Conservation (phyloP, 2,113 vertebrate species). For the Dasypus novemcinctus region DNA sequence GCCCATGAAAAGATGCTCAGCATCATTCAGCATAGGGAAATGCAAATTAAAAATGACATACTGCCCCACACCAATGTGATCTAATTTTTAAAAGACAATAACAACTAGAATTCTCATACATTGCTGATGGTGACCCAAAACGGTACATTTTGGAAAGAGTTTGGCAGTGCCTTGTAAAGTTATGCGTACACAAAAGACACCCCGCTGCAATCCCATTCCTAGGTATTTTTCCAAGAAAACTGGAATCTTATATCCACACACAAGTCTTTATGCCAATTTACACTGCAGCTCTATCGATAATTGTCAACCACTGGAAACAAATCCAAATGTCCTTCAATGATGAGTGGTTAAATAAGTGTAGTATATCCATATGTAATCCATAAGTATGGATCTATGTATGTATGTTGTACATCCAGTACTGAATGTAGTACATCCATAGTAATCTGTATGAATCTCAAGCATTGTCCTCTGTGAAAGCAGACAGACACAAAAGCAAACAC, state of each 20-base stretch:
- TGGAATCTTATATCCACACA: background rate
- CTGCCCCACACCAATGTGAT: background rate
- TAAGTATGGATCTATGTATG: too few relatives aligned
- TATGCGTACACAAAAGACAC: background rate
- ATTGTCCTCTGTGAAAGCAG: background rate
- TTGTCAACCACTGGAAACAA: background rate
- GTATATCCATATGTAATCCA: too few relatives aligned
- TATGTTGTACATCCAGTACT: too few relatives aligned
- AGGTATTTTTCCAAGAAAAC: background rate
- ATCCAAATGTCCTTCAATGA: background rate
- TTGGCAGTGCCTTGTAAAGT: background rate
- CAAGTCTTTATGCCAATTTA: background rate
- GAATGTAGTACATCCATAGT: background rate
- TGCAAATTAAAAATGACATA: background rate
- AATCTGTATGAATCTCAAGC: background rate
- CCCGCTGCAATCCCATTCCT: background rate
- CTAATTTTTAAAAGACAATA: background rate
- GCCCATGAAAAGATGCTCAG: background rate
- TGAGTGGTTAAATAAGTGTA: background rate
- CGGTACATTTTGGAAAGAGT: background rate
- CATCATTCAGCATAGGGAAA: background rate
- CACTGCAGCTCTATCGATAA: background rate
- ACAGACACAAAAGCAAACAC: background rate
- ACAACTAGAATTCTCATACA: background rate
- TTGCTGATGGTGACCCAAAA: background rate